Evolutionary conservation across 2,113 vertebrate genomes (phyloP).

Genomic region (western clawed frog (Xenopus tropicalis)): DNA sequence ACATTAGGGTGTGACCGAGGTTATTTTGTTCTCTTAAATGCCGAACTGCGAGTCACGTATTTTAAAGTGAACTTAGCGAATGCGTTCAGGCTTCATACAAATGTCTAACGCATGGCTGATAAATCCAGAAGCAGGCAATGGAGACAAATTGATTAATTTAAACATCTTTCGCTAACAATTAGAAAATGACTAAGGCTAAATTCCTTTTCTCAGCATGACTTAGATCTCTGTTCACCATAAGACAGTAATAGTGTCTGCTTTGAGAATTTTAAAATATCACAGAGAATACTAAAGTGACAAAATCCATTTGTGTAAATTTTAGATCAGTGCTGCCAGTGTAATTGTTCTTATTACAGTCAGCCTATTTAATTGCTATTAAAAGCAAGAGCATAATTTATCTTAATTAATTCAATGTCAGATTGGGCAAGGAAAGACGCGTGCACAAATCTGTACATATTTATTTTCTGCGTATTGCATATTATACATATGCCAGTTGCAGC

Average conservation of each 20-base stretch:
- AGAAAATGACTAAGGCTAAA: conserved; percentile 22
- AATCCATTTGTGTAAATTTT: conserved; percentile 39
- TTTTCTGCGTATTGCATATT: conserved; percentile 19
- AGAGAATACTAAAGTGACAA: conserved; percentile 37
- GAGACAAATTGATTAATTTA: conserved; percentile 40
- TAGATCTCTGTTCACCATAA: conserved; percentile 20
- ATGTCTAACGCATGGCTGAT: conserved; percentile 19
- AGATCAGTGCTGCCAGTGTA: conserved; percentile 32
- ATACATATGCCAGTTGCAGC: not conserved
- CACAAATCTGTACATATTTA: conserved; percentile 17
- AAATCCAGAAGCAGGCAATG: conserved; percentile 9
- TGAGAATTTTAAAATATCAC: conserved; percentile 33
- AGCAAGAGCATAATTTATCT: conserved; percentile 36
- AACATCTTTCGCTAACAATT: conserved; percentile 36
- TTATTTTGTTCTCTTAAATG: not conserved
- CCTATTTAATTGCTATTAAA: conserved; percentile 43
- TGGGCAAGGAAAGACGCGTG: conserved; percentile 26
- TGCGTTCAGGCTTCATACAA: not conserved
- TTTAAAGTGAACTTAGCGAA: not conserved
- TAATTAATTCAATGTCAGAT: conserved; percentile 36
- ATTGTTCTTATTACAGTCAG: conserved; percentile 42
- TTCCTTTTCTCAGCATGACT: conserved; percentile 28
- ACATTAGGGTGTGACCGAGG: too few relatives aligned
- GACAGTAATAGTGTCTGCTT: conserved; percentile 36
- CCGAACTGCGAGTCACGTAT: not conserved